Evolutionary conservation across 2,113 vertebrate species (phyloP), one percentile per base, ranked within the genome.

Genomic region (Takifugu flavidus): DNA sequence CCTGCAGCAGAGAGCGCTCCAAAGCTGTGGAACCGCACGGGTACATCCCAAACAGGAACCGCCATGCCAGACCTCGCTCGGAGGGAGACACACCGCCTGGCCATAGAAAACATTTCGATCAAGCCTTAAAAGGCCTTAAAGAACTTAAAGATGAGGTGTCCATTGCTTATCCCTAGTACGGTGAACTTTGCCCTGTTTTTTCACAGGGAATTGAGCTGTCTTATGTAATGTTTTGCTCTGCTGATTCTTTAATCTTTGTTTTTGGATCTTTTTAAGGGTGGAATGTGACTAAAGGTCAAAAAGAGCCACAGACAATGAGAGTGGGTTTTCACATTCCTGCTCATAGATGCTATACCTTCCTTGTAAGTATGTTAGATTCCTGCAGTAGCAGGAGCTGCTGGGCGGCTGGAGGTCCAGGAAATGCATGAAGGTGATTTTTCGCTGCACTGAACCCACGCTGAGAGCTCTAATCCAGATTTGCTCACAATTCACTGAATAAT

Each of bases 11-110:
- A 15, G 86, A 79, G 58, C 91, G 91, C 85, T 92, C 90, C 5
- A 86, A 82, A 45, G 88, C 62, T 0, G 91, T 92, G 3, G 92
- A 92, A 64, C 87, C 77, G 78, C 91, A 92, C 0, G 91, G 86
- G 70, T 89, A 92, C 90, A 92, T 90, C 26, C 91, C 89, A 25
- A 92, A 93, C 60, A 93, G 77, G 67, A 92, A 93, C 2, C 88
- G 84, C 92, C 92, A 93, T 0, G 76, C 90, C 27, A 80, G 81
- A 46, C 82, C 85, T 2, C 91, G 87, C 67, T 90, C 89, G 2
- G 80, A 73, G 1, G 87, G 88, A 14, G 62, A 78, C 45, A 90
- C 74, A 0, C 90, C 90, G 49, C 89, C 90, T 92, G 44, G 27
- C 13, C 6, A 74, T 20, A 59, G 13, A 27, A 26, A 69, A 59